Base-by-base conservation (phyloP, 2,113 vertebrate species). In the Caranx melampygus region DNA sequence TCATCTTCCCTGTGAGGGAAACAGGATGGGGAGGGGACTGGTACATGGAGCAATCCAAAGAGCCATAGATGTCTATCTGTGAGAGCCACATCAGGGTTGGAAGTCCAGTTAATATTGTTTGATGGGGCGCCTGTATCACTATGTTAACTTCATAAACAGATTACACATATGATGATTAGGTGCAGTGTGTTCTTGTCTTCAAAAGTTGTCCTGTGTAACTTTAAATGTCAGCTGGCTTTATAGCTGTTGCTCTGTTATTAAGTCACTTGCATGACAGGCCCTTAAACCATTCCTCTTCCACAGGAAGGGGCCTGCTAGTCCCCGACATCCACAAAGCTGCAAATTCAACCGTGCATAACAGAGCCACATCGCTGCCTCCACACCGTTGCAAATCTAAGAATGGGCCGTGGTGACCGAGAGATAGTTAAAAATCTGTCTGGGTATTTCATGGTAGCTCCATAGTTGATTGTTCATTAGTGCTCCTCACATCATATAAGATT, bases 401-500 rank as follows among this genome's bases (percentile, higher is more conserved):
- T 5, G 51, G 61, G 31, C 15, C 14, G 9, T 2, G 10, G 68
- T 34, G 12, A 31, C 11, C 7, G 4, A 18, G 49, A 20, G 49
- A n/a, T n/a, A 40, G 37, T 54, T 80, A 14, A 44, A 58, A 67
- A 60, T 60, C 18, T 51, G 45, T 20, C 13, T 8, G 20, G 21
- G 35, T 69, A 20, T 70, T 78, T 62, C 47, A 51, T 49, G 59
- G 72, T 16, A 42, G 52, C 75, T 69, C 65, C 63, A 45, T 2
- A 21, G 78, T 20, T 61, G 68, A 69, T 63, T 72, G 58, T 70
- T 82, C 61, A 72, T 89, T 84, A 82, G 61, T 45, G 47, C 61
- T 72, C 31, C 52, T 70, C 75, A 60, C 71, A 45, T 79, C 59
- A 84, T 65, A 77, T 60, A 47, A 57, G 34, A 87, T 67, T 69